These are phyloP conservation scores for Typhlichthys eigenmanni DNA, from an alignment of 2,797 vertebrate species.

Conservation along the genomic window DNA sequence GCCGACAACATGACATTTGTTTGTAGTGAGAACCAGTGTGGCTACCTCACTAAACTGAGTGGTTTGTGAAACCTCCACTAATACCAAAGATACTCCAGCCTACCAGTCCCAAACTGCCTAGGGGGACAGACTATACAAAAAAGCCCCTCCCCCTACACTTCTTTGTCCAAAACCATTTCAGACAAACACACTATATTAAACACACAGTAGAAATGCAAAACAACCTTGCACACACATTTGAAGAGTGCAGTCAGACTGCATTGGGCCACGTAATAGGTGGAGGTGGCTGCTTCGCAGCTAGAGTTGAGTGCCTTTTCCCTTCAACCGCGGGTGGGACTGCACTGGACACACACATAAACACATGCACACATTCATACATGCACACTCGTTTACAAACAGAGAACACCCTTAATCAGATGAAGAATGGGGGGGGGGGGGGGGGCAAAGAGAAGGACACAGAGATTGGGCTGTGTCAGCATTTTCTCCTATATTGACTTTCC, in stretches of 20 bases:
- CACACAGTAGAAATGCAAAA: background rate
- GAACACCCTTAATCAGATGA: slow-evolving; percentile 70
- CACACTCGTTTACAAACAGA: slow-evolving; percentile 44
- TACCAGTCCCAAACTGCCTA: slow-evolving; percentile 87
- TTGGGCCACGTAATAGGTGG: slow-evolving; percentile 68
- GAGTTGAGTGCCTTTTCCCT: slow-evolving; percentile 98
- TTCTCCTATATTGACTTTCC: slow-evolving; percentile 76
- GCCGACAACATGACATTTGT: slow-evolving; percentile 83
- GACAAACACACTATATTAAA: slow-evolving; percentile 19
- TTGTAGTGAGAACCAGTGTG: slow-evolving; percentile 96
- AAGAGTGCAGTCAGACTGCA: slow-evolving; percentile 80
- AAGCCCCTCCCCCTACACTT: slow-evolving; percentile 2
- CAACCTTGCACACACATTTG: slow-evolving; percentile 22
- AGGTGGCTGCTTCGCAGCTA: slow-evolving; percentile 78
- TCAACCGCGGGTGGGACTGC: slow-evolving; percentile 95
- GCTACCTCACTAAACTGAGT: slow-evolving; percentile 98
- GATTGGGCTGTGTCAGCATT: slow-evolving; percentile 75
- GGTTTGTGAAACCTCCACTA: slow-evolving; percentile 95
- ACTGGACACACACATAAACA: slow-evolving; percentile 64
- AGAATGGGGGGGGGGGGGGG: slow-evolving; percentile 48
- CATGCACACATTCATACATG: slow-evolving; percentile 36
- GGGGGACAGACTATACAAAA: slow-evolving; percentile 55
- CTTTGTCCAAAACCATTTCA: slow-evolving; percentile 45
- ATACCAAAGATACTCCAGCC: slow-evolving; percentile 99
- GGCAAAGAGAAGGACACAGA: slow-evolving; percentile 63